Base-by-base conservation (phyloP, 2,888 invertebrate species). In the Hydrotaea diabolus region DNA sequence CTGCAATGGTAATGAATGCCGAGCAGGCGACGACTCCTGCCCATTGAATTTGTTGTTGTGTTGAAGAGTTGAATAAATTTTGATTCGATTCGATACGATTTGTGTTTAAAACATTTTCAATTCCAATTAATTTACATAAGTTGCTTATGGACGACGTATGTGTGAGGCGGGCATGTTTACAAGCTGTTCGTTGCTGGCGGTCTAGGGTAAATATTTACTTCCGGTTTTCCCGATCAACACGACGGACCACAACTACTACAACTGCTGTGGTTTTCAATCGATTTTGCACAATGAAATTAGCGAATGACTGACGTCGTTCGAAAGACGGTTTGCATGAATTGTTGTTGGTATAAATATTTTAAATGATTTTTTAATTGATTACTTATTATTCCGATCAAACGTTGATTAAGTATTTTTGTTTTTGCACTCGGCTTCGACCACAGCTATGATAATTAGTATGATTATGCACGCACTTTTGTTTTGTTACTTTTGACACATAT, bases 151-250 rank as follows among this genome's bases (percentile, higher is more conserved):
- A 2, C 15, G 15, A 11, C 43, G 15, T 43, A 2, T 43, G 43
- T 13, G 43, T 21, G 57, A 15, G 59, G 15, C 26, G 11, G 9
- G 11, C 26, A 15, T 59, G 59, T 59, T 23, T 26, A 19, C 39
- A 3, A 15, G 26, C 31, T 4, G 2, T 7, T 7, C 31, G 2
- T 7, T 23, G 59, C 15, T 1, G 8, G 43, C 7, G 21, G 57
- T 57, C 2, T 21, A 57, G 4, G 15, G 62, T 62, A 62, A 62
- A 62, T 62, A 62, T 62, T 62, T 62, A 62, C 62, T 62, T 62
- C 62, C 62, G 62, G 62, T 31, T 62, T 62, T 36, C 49, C 49
- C 49, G n/a, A 43, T 11, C 43, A 43, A 11, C 43, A 43, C 2
- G 11, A 59, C 62, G 8, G 31, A 62, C 31, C 23, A 17, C 17